A percentile compares a stretch with the other conserved stretches of the same genome.
These are phyloP conservation scores for Myoxocephalus aenaeus DNA, from an alignment of 2,797 vertebrate genomes.

Conservation along the genomic window DNA sequence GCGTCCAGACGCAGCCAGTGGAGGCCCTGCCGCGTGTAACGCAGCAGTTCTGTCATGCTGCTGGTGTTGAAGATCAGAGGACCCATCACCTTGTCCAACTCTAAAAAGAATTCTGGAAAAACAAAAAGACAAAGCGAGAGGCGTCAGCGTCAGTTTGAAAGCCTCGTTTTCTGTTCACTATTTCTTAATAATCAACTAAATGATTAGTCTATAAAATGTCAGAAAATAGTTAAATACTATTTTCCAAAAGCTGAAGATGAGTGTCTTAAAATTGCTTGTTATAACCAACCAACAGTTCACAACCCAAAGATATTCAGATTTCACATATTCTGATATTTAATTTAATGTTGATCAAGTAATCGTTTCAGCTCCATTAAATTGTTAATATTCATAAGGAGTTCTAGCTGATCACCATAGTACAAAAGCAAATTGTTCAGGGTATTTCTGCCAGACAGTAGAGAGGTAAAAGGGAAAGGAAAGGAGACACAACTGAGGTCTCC, in stretches of 20 bases:
- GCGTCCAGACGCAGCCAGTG: conserved; percentile 97
- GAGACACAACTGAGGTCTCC: neutral
- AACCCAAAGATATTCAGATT: neutral
- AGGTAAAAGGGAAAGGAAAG: neutral
- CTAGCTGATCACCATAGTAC: neutral
- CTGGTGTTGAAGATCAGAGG: conserved; percentile 98
- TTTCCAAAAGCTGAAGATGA: neutral
- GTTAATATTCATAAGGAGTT: neutral
- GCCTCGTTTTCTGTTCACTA: neutral
- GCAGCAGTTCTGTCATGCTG: conserved; percentile 98
- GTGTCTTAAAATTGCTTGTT: neutral
- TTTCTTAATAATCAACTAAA: neutral
- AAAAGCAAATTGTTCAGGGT: neutral
- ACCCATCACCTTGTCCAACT: conserved; percentile 98
- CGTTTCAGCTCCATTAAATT: neutral
- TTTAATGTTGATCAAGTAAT: neutral
- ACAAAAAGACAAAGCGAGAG: neutral
- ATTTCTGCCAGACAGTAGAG: neutral
- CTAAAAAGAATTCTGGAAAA: conserved; percentile 93
- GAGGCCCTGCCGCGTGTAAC: conserved; percentile 96
- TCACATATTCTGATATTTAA: neutral
- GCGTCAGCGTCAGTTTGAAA: neutral
- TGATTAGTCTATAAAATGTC: neutral
- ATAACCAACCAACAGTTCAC: neutral
- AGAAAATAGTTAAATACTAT: neutral